These are phyloP conservation scores for Amphimedon queenslandica DNA, from an alignment of 37 sponge, comb jelly and placozoan species.

Conservation along the genomic window DNA sequence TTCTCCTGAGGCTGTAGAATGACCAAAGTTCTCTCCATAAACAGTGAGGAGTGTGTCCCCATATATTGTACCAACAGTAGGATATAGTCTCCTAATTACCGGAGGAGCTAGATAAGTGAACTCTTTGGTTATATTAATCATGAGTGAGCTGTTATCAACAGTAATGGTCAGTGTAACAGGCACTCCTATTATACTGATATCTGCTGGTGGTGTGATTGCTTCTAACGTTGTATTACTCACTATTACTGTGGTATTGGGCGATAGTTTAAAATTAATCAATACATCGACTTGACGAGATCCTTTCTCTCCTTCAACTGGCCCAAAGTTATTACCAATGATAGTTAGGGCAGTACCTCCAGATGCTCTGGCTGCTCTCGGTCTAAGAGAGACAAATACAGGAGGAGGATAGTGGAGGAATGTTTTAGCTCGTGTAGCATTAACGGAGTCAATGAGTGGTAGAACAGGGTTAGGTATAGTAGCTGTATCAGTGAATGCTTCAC, in stretches of 20 bases:
- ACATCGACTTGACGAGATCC: conserved; percentile 69
- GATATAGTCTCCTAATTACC: conserved; percentile 57
- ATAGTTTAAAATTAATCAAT: conserved; percentile 30
- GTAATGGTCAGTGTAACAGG: conserved; percentile 64
- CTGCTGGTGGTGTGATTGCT: conserved; percentile 52
- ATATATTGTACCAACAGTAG: conserved; percentile 44
- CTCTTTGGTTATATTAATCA: conserved; percentile 50
- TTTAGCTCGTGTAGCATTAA: conserved; percentile 64
- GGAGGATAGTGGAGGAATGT: conserved; percentile 68
- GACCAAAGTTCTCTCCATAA: conserved; percentile 82
- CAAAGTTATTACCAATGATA: conserved; percentile 76
- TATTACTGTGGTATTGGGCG: conserved; percentile 52
- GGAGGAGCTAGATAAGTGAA: conserved; percentile 85
- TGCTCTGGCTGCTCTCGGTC: conserved; percentile 75
- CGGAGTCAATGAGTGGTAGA: conserved; percentile 60
- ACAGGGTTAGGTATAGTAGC: conserved; percentile 83
- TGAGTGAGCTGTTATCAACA: conserved; percentile 80
- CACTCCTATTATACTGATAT: conserved; percentile 7
- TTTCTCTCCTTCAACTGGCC: conserved; percentile 36
- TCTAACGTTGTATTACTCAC: conserved; percentile 32
- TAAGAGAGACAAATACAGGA: conserved; percentile 66
- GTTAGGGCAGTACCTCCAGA: conserved; percentile 73
- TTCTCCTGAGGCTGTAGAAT: conserved; percentile 49
- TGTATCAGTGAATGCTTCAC: conserved; percentile 79
- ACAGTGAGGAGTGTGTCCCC: conserved; percentile 75